Conservation (phyloP, 2,113 vertebrate genomes). For the Psittacula cyanocephala region DNA sequence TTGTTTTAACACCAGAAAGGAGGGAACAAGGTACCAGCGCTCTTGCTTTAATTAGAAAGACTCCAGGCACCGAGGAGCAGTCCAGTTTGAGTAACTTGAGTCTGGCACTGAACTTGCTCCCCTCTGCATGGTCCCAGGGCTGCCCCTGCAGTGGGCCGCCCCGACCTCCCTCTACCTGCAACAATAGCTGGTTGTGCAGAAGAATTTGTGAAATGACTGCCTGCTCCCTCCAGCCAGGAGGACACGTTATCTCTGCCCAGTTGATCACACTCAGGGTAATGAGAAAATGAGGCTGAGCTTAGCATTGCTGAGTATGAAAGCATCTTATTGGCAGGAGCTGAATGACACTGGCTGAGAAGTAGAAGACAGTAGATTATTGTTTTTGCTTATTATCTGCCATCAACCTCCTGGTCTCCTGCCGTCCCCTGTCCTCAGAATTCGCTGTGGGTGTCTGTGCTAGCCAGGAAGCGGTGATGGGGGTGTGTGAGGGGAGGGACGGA, state of each 20-base stretch:
- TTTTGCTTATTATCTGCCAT: slow-evolving; percentile 81
- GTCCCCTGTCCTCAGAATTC: slow-evolving; percentile 75
- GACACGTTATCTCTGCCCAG: slow-evolving; percentile 74
- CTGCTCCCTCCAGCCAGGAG: slow-evolving; percentile 64
- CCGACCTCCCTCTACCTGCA: slow-evolving; percentile 71
- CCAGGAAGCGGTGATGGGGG: slow-evolving; percentile 35
- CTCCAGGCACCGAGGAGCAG: neutral
- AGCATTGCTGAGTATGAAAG: slow-evolving; percentile 76
- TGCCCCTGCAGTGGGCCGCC: slow-evolving; percentile 23
- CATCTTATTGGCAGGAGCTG: slow-evolving; percentile 78
- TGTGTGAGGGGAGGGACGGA: neutral
- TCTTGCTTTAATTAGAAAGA: slow-evolving; percentile 33
- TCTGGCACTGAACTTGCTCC: neutral
- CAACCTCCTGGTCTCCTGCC: slow-evolving; percentile 74
- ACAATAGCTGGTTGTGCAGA: slow-evolving; percentile 77
- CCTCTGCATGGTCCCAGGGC: slow-evolving; percentile 6
- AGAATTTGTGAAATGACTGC: slow-evolving; percentile 76
- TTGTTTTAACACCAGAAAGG: slow-evolving; percentile 48
- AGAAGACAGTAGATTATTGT: slow-evolving; percentile 82
- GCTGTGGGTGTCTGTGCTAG: slow-evolving; percentile 57
- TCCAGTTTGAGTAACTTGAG: slow-evolving; percentile 41
- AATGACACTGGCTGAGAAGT: slow-evolving; percentile 76
- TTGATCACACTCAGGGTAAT: slow-evolving; percentile 73
- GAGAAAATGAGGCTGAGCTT: slow-evolving; percentile 78
- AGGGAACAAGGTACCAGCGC: slow-evolving; percentile 13